These are phyloP conservation scores for Drosophila mayaguana DNA, from an alignment of 2,888 invertebrate genomes.

Conservation along the genomic window DNA sequence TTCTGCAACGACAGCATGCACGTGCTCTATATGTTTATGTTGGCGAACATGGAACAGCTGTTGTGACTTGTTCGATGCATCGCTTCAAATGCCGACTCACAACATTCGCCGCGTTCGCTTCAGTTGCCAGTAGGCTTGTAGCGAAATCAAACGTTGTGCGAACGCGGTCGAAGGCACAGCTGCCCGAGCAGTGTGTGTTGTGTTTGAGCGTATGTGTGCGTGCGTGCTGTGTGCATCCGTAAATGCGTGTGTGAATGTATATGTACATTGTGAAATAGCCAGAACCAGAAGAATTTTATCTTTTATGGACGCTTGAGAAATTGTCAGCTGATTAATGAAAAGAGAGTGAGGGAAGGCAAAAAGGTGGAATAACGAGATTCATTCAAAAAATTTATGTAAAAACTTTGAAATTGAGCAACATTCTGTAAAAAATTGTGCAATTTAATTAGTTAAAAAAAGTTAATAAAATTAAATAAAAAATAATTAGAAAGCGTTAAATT, in stretches of 20 bases:
- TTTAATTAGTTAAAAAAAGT: too few relatives aligned
- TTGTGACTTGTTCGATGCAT: slow-evolving; percentile 35
- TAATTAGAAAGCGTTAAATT: slow-evolving; percentile 31
- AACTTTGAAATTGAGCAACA: background rate
- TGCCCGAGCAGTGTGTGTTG: background rate
- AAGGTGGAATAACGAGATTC: background rate
- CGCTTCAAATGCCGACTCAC: slow-evolving; percentile 14
- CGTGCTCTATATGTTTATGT: slow-evolving; percentile 11
- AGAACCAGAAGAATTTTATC: background rate
- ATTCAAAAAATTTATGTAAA: background rate
- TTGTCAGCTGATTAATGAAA: background rate
- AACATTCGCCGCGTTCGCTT: slow-evolving; percentile 24
- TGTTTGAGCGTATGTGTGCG: background rate
- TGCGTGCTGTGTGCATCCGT: background rate
- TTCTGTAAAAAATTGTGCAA: background rate
- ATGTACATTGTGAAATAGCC: slow-evolving; percentile 2
- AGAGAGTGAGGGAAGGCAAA: background rate
- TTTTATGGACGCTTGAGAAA: background rate
- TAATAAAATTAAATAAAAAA: background rate
- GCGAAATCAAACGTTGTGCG: slow-evolving; percentile 18
- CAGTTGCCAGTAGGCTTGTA: background rate
- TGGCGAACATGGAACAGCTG: slow-evolving; percentile 15
- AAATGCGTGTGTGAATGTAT: slow-evolving; percentile 1
- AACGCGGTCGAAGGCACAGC: slow-evolving; percentile 12
- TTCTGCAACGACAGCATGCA: slow-evolving; percentile 8